Evolutionary conservation across 2,113 vertebrate species (phyloP), one percentile per base, ranked within the genome.

Genomic region (Cepphus grylle): DNA sequence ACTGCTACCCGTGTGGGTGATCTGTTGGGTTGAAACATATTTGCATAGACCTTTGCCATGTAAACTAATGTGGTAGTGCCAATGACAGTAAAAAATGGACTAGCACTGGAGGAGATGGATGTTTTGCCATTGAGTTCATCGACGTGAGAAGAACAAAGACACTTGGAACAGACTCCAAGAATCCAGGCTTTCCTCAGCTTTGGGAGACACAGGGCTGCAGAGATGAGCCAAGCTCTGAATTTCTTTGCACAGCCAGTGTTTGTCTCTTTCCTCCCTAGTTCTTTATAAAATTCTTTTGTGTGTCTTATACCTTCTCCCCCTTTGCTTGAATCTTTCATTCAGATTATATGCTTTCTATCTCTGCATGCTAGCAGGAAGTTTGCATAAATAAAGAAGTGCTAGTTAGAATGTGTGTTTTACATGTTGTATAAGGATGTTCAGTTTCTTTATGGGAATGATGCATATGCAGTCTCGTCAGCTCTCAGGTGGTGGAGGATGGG

Each of bases 41-140:
- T 93, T 90, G 49, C 32, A 14, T 63, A 63, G 87, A 72, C 52
- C 36, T 96, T 94, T 87, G 87, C 77, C 87, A 79, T 94, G 94
- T 95, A 93, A 94, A 90, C 78, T 72, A 21, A 11, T 56, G 56
- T 25, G 36, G 67, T 62, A 70, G 76, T 82, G 66, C 40, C 62
- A 65, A 10, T 82, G 81, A 87, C 53, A 73, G 92, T 52, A 81
- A 87, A 87, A 94, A 96, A 66, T 84, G 66, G n/a, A 63, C 52
- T 87, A 65, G 58, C 13, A 3, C 53, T 94, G 70, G 73, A 69
- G 87, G 88, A 96, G 87, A 80, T 87, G 87, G 12, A 91, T 94
- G 49, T 94, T 97, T 97, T 96, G 62, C 90, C 78, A 82, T 70
- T 97, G 96, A 96, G 84, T 91, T 96, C 95, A 96, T 96, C 56